Percentiles rank a stretch among this genome's conserved stretches.
Evolutionary conservation across 2,113 vertebrate species (phyloP).

Genomic region (Martes martes): DNA sequence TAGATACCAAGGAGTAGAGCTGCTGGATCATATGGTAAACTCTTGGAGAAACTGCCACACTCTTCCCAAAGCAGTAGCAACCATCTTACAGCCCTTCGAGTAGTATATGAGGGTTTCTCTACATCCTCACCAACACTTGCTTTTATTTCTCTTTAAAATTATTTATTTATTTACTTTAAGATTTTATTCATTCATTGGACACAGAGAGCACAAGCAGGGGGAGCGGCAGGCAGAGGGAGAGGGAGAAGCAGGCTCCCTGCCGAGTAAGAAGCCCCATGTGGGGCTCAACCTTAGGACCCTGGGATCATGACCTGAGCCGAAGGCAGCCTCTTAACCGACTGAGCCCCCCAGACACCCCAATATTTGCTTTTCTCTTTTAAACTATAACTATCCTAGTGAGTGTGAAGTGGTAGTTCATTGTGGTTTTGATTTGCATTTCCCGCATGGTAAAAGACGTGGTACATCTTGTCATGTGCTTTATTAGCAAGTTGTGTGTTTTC

Average conservation of each 20-base stretch:
- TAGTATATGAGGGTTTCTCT: not conserved
- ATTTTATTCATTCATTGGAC: no score
- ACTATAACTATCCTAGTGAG: not conserved
- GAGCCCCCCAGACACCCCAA: not conserved
- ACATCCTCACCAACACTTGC: not conserved
- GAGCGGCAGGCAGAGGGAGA: no score
- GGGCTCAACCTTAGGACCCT: no score
- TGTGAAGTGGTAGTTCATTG: not conserved
- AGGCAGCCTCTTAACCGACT: no score
- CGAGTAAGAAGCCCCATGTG: no score
- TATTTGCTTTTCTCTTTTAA: not conserved
- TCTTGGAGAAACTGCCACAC: not conserved
- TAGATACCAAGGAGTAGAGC: not conserved
- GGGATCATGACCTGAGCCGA: no score
- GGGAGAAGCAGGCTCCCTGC: no score
- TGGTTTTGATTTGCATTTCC: not conserved
- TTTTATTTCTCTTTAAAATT: not conserved
- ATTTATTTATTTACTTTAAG: no score
- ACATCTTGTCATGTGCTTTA: not conserved
- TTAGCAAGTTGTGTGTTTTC: not conserved
- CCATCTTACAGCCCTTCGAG: not conserved
- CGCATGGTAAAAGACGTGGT: not conserved
- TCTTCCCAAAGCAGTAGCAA: not conserved
- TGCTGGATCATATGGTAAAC: not conserved
- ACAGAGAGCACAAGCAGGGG: no score